Base-by-base conservation (phyloP, 2,113 vertebrate genomes). In the Sula dactylatra region DNA sequence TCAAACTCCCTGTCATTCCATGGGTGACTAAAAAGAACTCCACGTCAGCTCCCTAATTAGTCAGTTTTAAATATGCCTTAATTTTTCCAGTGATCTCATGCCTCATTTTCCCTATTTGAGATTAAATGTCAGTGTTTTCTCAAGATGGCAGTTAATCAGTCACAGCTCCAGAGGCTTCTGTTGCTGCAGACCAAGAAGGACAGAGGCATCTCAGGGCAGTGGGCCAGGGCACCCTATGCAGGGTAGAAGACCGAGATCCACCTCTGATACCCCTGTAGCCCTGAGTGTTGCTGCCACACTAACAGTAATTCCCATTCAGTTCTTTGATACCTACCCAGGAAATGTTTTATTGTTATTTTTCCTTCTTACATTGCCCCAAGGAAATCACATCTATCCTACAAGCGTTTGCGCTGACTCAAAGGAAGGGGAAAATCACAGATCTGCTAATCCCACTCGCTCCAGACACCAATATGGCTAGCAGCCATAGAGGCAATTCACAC, bases 401-500 rank as follows among this genome's bases (percentile, higher is more conserved):
- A 14, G 71, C 3, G 1, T 26, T 31, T 2, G 0, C 7, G 9
- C 22, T 20, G 36, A 56, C 56, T 77, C 27, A 61, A 18, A 61
- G 47, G 18, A 42, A 62, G 12, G 31, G 52, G 8, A 47, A 34
- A 36, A 11, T 22, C 49, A 16, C 16, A 26, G 65, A 59, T 7
- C 38, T 16, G 18, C 49, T 40, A 16, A 49, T 16, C 64, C 34
- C 3, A 0, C 24, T 72, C 2, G 1, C 44, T 26, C 58, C 38
- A 32, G 40, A 34, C n/a, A 40, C 14, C 1, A 1, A 31, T 2
- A 47, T 2, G 4, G 27, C 18, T 13, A 21, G 19, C 31, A 36
- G 32, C 36, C 5, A 0, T 1, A 42, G 40, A 27, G n/a, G 4
- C 9, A 13, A 21, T 6, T 34, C 36, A 11, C 16, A 11, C 10